Percentiles rank a stretch among this genome's conserved stretches.
Conservation (phyloP, 2,113 vertebrate genomes). For the Excalfactoria chinensis region DNA sequence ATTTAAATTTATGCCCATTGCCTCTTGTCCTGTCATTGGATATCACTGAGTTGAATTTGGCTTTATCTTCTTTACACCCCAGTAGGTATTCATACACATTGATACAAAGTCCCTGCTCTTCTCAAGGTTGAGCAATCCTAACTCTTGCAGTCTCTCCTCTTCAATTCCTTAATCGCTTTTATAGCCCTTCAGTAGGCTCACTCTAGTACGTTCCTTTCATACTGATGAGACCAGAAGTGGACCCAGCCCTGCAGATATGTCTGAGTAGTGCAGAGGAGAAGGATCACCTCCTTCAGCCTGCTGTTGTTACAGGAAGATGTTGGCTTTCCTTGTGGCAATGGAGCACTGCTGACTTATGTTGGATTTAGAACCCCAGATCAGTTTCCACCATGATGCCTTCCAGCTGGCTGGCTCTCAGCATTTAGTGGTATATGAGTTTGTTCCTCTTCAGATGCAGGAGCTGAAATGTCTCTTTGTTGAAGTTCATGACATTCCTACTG, state of each 20-base stretch:
- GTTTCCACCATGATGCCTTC: background rate
- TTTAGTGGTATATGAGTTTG: background rate
- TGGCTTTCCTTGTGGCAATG: background rate
- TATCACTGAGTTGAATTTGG: background rate
- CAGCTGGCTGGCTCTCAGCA: background rate
- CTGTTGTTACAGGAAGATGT: background rate
- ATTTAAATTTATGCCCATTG: background rate
- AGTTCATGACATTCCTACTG: background rate
- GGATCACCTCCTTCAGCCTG: fast-evolving
- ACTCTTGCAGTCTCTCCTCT: background rate
- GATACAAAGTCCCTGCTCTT: background rate
- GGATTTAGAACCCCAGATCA: background rate
- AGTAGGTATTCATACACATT: background rate
- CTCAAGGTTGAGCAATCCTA: background rate
- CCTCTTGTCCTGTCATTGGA: background rate
- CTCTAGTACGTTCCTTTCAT: background rate
- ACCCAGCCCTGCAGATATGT: background rate
- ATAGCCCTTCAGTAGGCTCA: background rate
- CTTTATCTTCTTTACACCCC: background rate
- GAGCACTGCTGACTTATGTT: background rate
- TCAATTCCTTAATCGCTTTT: background rate
- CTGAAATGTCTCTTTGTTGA: background rate
- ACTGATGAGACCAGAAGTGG: background rate
- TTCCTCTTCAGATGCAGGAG: background rate
- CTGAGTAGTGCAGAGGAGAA: background rate